Base-by-base conservation (phyloP, 1,140 invertebrate species). In the Cyclina sinensis region DNA sequence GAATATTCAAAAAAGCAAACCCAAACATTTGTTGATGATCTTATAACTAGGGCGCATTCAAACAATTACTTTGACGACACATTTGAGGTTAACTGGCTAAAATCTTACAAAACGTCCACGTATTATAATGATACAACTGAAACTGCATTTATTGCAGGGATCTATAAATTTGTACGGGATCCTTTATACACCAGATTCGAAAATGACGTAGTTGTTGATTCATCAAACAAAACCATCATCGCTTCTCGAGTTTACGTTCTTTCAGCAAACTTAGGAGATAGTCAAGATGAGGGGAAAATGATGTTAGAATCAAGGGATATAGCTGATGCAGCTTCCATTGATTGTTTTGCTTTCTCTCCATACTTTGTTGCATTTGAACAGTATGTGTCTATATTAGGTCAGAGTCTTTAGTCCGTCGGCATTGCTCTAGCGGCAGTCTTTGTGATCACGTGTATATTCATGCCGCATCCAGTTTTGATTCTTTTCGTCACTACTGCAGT, bases 401-500 rank as follows among this genome's bases (percentile, higher is more conserved):
- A 98, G 1, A 99, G 98, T 0, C 97, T 99, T 14, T 98, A 99
- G 92, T 98, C 98, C 86, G 98, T 99, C 96, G 96, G 98, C 0
- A 97, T 99, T 70, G 99, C 99, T 14, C 98, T 98, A 0, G 95
- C 97, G 0, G 97, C 99, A 37, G 99, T 99, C 98, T 98, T 99
- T 97, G 96, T 99, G 39, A 98, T 99, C 27, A 98, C 98, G 0
- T 97, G 99, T 91, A 97, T 99, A 68, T 99, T 99, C 94, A 99
- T 99, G 57, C 99, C 99, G 0, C 99, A 99, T 93, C 97, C 99
- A 14, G 95, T 99, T 7, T 99, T 99, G 93, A 98, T 98, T 0
- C 95, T 99, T 7, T 99, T 98, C 98, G 98, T 99, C 0, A 98
- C 98, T 3, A 97, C 99, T 90, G 98, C 98, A 89, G 99, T 99